phyloP scores from a whole-genome alignment of 2,113 vertebrate genomes.

The Chlamydotis undulata region DNA sequence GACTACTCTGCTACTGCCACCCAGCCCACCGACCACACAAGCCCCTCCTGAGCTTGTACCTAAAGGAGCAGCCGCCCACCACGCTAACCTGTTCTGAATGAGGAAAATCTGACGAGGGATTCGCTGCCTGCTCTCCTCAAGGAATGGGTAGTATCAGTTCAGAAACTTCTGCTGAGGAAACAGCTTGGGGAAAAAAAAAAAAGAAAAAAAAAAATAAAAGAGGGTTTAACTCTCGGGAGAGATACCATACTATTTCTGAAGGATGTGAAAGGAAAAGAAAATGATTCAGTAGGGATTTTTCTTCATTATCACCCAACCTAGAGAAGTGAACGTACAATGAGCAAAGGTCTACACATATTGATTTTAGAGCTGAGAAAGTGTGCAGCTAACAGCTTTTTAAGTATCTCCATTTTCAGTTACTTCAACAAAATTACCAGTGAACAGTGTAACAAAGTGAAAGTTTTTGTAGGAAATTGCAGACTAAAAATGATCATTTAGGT shows the following conservation, averaged over 20 bases:
- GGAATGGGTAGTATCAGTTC: neutral
- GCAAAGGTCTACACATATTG: conserved; percentile 33
- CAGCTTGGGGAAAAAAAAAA: neutral
- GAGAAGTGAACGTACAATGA: conserved; percentile 33
- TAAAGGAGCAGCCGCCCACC: neutral
- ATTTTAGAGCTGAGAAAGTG: conserved; percentile 53
- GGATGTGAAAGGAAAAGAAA: conserved; percentile 53
- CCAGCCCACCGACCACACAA: accelerated
- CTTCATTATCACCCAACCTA: conserved; percentile 53
- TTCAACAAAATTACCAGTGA: conserved; percentile 69
- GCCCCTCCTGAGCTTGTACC: neutral
- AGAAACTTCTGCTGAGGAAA: neutral
- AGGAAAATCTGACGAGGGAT: neutral
- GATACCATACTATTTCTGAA: conserved; percentile 20
- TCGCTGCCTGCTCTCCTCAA: neutral
- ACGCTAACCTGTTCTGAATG: accelerated
- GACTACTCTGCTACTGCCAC: neutral
- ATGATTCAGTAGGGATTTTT: conserved; percentile 55
- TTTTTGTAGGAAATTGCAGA: conserved; percentile 60
- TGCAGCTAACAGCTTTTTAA: conserved; percentile 64
- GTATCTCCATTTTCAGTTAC: conserved; percentile 70
- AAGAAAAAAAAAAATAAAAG: neutral
- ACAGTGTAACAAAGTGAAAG: conserved; percentile 53
- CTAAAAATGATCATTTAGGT: conserved; percentile 47
- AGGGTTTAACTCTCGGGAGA: conserved; percentile 47